Evolutionary conservation across 2,797 vertebrate species (phyloP), one percentile per base, ranked within the genome.

Genomic region (Xenentodon cancila): DNA sequence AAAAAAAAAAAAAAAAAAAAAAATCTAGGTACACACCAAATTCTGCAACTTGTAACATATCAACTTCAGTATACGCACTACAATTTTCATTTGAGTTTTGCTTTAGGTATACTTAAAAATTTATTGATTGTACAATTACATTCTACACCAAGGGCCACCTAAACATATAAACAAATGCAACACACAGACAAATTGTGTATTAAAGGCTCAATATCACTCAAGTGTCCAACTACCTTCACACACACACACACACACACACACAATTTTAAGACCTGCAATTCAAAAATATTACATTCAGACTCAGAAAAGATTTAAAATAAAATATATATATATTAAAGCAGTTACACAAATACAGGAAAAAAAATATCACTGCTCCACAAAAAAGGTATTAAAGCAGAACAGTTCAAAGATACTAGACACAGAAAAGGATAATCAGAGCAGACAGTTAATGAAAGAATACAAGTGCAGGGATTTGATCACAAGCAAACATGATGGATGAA

Each of bases 401-500:
- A 17, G 46, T 21, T 53, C 13, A 45, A 48, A 59, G 57, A 68
- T 1, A 19, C 7, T 9, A 45, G 0, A 63, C 21, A 69, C 20
- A 72, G 12, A 53, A 60, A 61, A 40, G 40, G 42, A 57, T n/a
- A 42, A 54, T 57, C 30, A 68, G n/a, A n/a, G 68, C 30, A 50
- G 42, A 71, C 13, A 68, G 51, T 54, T 32, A 59, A 8, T 50
- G 56, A 78, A 42, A 59, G 30, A 65, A 48, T 16, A 68, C 17
- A 25, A 47, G 68, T 76, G 75, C 60, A 75, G 37, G 67, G 52
- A 61, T 25, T 53, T 0, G 50, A 73, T 55, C 37, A 84, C 61
- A 80, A 60, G 58, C 81, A 77, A 74, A 80, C 87, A 87, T 87
- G 88, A 84, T 62, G 60, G 64, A 49, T 71, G 25, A 46, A 73